Evolutionary conservation across 2,797 vertebrate genomes (phyloP).

Genomic region (Lerista edwardsae): DNA sequence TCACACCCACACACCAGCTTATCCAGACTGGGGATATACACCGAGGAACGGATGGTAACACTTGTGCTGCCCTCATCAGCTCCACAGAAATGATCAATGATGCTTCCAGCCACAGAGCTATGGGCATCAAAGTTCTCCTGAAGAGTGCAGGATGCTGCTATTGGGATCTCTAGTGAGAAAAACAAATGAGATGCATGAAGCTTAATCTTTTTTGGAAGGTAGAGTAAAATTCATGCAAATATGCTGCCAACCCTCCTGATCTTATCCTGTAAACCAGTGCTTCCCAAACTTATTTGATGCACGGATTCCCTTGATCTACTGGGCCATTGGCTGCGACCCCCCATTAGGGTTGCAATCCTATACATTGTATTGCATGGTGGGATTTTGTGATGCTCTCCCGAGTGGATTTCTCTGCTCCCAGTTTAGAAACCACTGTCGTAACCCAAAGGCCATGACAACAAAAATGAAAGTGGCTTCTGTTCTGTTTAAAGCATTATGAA

Average conservation of each 20-base stretch:
- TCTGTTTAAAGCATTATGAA: neutral
- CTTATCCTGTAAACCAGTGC: too few relatives aligned
- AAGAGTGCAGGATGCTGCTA: conserved; percentile 72
- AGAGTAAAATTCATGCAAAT: neutral
- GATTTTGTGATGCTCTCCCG: too few relatives aligned
- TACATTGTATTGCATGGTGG: too few relatives aligned
- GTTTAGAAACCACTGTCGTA: too few relatives aligned
- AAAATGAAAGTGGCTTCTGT: neutral
- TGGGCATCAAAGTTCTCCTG: conserved; percentile 77
- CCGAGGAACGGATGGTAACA: conserved; percentile 69
- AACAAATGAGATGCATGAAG: neutral
- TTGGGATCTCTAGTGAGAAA: conserved; percentile 73
- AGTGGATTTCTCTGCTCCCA: too few relatives aligned
- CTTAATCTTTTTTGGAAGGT: too few relatives aligned
- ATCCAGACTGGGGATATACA: conserved; percentile 76
- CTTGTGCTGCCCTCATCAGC: conserved; percentile 47
- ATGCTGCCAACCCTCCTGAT: neutral
- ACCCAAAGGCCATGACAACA: neutral
- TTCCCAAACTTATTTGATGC: too few relatives aligned
- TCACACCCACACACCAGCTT: conserved; percentile 80
- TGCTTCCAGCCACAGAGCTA: conserved; percentile 64
- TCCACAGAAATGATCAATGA: conserved; percentile 66
- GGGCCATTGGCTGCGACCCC: too few relatives aligned
- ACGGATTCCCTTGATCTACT: too few relatives aligned
- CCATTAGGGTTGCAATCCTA: too few relatives aligned